Evolutionary conservation across 2,113 vertebrate species (phyloP).

Genomic region (Chrysochloris asiatica): DNA sequence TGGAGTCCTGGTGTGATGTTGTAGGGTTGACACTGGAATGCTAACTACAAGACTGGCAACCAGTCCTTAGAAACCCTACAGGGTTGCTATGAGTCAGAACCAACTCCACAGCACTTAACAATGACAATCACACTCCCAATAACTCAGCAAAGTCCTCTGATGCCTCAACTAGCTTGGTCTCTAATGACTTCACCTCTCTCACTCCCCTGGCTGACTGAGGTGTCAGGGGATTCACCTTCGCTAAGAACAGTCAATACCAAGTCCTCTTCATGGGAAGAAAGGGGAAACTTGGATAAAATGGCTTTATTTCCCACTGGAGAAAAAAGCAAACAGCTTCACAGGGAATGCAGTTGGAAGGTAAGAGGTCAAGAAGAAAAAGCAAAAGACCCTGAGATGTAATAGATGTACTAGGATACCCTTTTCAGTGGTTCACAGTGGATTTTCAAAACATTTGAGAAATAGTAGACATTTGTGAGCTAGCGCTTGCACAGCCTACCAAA

Average conservation of each 20-base stretch:
- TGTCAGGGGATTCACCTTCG: not conserved
- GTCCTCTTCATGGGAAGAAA: not conserved
- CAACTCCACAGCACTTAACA: rapidly evolving
- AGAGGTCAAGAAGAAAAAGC: not conserved
- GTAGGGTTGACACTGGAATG: no score
- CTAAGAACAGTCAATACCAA: not conserved
- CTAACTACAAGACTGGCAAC: no score
- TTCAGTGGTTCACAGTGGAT: not conserved
- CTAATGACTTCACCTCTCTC: not conserved
- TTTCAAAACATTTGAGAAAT: constrained; percentile 11
- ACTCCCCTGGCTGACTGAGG: not conserved
- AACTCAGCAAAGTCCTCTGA: no score
- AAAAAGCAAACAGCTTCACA: not conserved
- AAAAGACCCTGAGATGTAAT: no score
- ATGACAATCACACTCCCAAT: not conserved
- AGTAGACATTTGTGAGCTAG: not conserved
- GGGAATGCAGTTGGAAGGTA: not conserved
- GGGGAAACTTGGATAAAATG: not conserved
- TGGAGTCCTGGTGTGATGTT: no score
- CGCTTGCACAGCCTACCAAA: not conserved
- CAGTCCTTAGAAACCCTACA: no score
- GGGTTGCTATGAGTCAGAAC: no score
- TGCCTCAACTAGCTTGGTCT: not conserved
- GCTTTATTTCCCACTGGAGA: not conserved
- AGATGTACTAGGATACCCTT: not conserved